phyloP scores from a whole-genome alignment of 2,888 invertebrate species.

The Magallana nippona region DNA sequence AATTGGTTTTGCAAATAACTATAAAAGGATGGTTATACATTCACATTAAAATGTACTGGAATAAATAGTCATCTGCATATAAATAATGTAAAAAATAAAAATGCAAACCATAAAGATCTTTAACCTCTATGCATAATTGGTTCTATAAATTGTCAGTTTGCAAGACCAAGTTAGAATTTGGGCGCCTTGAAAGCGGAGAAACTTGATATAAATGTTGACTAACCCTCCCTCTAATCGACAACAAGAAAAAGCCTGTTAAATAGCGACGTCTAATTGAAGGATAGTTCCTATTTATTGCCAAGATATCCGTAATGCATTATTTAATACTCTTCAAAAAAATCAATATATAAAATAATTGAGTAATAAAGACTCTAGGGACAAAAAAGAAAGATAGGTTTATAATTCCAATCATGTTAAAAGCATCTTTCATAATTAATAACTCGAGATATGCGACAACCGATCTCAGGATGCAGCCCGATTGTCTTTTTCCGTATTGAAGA shows the following conservation, averaged over 20 bases:
- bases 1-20: too few species aligned
- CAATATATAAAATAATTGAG: slow-evolving; percentile 50
- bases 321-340: slow-evolving; percentile 39
- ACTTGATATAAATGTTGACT: slow-evolving; percentile 27
- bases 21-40: too few species aligned
- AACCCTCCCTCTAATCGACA: slow-evolving; percentile 1
- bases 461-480: slow-evolving; percentile 11
- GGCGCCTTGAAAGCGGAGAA: background rate
- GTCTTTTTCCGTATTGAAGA: slow-evolving; percentile 33
- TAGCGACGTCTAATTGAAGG: slow-evolving; percentile 20
- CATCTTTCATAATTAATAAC: slow-evolving; percentile 55
- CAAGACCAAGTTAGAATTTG: background rate
- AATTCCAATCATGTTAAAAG: slow-evolving; percentile 54
- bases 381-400: slow-evolving; percentile 49
- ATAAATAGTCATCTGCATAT: too few species aligned
- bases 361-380: slow-evolving; percentile 45
- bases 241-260: slow-evolving; percentile 25
- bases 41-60: too few species aligned
- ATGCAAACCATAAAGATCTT: too few species aligned
- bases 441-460: slow-evolving; percentile 46
- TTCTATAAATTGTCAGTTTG: background rate
- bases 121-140: too few species aligned
- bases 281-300: slow-evolving; percentile 31
- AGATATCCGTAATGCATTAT: slow-evolving; percentile 33
- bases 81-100: too few species aligned